These are phyloP conservation scores for Stomatorhinus ivindoensis DNA, from an alignment of 2,113 vertebrate genomes.

Conservation along the genomic window DNA sequence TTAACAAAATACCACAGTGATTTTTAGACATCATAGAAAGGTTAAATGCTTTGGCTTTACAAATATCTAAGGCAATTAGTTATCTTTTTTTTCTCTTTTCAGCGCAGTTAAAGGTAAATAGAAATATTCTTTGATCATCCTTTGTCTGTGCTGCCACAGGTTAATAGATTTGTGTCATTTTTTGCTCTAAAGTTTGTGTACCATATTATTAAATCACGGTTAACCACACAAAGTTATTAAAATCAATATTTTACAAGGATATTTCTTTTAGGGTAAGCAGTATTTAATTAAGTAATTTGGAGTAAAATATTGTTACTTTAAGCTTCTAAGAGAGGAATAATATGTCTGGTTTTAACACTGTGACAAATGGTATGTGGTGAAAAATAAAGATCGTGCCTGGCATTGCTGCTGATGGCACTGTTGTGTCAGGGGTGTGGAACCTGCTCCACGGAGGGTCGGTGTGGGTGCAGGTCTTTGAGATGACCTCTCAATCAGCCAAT, in stretches of 20 bases:
- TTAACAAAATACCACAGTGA: neutral
- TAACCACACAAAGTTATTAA: neutral
- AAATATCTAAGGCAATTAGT: constrained; percentile 4
- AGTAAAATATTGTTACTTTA: neutral
- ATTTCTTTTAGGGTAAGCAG: neutral
- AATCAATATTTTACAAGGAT: neutral
- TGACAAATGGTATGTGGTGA: neutral
- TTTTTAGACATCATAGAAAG: neutral
- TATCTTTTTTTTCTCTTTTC: neutral
- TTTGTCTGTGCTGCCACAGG: neutral
- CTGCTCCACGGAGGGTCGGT: too few relatives aligned
- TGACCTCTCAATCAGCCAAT: too few relatives aligned
- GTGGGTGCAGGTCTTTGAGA: too few relatives aligned
- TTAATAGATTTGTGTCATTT: neutral
- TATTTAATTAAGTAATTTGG: neutral
- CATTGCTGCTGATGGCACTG: neutral
- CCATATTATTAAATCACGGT: neutral
- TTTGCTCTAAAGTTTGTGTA: neutral
- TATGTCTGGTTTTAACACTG: neutral
- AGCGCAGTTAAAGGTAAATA: neutral
- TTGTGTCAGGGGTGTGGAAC: neutral
- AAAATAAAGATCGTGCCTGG: neutral
- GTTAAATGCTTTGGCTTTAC: constrained; percentile 9
- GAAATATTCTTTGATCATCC: neutral
- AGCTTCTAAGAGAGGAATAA: neutral